Percentiles rank a stretch among this genome's conserved stretches.
Conservation (phyloP, 1,140 invertebrate genomes). For the Sminthurides bifidus region DNA sequence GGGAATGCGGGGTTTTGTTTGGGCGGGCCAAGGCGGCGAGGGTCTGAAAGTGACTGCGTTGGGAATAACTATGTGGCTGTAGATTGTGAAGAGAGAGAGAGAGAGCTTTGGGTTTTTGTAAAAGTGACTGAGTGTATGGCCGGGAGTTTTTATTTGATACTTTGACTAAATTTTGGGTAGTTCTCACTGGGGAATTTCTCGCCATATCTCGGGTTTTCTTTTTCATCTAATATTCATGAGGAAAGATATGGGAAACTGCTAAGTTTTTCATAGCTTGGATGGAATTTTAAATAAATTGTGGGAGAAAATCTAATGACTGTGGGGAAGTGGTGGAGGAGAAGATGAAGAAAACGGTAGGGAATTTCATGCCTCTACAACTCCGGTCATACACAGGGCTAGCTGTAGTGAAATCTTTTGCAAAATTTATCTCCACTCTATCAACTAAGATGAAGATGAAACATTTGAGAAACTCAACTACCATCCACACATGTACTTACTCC, state of each 20-base stretch:
- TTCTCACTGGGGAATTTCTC: slow-evolving; percentile 25
- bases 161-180: slow-evolving; percentile 31
- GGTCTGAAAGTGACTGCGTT: not conserved
- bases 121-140: slow-evolving; percentile 15
- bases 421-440: slow-evolving; percentile 25
- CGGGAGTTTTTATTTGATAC: slow-evolving; percentile 27
- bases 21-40: too few species aligned
- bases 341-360: slow-evolving; percentile 18
- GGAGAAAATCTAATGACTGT: slow-evolving; percentile 32
- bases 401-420: slow-evolving; percentile 30
- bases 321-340: too few species aligned
- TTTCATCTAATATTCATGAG: slow-evolving; percentile 32
- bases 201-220: slow-evolving; percentile 26
- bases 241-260: slow-evolving; percentile 25
- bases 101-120: slow-evolving; percentile 7
- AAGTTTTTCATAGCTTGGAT: slow-evolving; percentile 32
- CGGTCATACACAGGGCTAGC: too few species aligned
- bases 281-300: slow-evolving; percentile 33
- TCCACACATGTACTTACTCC: not conserved
- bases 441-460: slow-evolving; percentile 13
- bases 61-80: too few species aligned
- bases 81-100: too few species aligned
- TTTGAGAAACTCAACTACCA: not conserved
- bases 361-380: slow-evolving; percentile 17
- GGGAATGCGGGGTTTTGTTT: too few species aligned